Conservation (phyloP, 2,888 invertebrate genomes). For the Embidobia sp. region DNA sequence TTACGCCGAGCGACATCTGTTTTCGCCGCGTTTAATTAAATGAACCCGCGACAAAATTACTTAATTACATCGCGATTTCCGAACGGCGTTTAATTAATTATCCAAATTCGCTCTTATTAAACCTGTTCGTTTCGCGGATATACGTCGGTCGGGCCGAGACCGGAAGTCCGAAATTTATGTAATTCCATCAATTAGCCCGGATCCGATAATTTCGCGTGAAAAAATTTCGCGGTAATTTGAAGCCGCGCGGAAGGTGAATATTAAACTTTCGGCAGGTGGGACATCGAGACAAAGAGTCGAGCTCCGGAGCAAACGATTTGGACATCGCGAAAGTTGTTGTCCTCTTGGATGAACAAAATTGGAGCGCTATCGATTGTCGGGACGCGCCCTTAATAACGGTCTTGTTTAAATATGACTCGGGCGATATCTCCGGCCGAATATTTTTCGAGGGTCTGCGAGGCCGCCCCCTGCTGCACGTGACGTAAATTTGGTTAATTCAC, state of each 20-base stretch:
- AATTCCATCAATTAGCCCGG: conserved; percentile 32
- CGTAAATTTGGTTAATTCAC: conserved; percentile 50
- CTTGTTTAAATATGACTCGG: conserved; percentile 51
- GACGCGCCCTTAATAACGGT: conserved; percentile 42
- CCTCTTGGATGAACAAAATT: conserved; percentile 25
- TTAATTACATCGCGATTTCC: conserved; percentile 42
- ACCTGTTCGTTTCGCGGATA: neutral
- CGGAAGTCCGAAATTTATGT: conserved; percentile 23
- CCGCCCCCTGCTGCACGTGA: conserved; percentile 41
- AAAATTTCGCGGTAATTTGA: conserved; percentile 18
- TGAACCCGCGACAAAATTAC: conserved; percentile 26
- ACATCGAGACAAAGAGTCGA: too few species aligned
- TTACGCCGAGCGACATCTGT: conserved; percentile 36
- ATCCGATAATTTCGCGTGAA: conserved; percentile 22
- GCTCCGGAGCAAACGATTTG: too few species aligned
- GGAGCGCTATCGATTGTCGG: conserved; percentile 37
- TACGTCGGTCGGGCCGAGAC: neutral
- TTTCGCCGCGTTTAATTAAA: conserved; percentile 39
- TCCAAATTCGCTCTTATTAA: conserved; percentile 46
- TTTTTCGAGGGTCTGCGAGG: conserved; percentile 32
- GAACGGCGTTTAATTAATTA: conserved; percentile 44
- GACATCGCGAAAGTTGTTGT: neutral
- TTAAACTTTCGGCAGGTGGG: conserved; percentile 18
- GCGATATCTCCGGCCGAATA: conserved; percentile 25
- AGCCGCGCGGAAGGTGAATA: conserved; percentile 16